Conservation (phyloP, 2,797 vertebrate genomes). For the Leptatherina wallacei region DNA sequence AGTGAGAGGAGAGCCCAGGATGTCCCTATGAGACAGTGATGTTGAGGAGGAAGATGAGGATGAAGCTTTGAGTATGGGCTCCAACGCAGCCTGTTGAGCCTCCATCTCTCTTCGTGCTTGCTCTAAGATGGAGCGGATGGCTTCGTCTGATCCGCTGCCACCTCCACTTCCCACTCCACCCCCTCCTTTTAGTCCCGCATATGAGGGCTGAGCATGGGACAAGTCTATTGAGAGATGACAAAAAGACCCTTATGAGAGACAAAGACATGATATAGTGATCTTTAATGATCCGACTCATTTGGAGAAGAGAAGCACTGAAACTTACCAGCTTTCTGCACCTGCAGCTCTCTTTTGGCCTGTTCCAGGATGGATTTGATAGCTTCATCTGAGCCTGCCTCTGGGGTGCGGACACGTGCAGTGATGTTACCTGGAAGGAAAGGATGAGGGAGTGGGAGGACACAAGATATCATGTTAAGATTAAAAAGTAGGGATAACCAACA, state of each 20-base stretch:
- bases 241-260: slow-evolving; percentile 23
- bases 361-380: slow-evolving; percentile 97
- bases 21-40: slow-evolving; percentile 80
- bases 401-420: slow-evolving; percentile 91
- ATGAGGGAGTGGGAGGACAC: slow-evolving; percentile 47
- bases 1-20: slow-evolving; percentile 80
- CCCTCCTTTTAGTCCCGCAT: slow-evolving; percentile 86
- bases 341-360: slow-evolving; percentile 96
- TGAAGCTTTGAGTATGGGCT: slow-evolving; percentile 91
- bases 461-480: slow-evolving; percentile 43
- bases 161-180: slow-evolving; percentile 59
- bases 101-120: slow-evolving; percentile 97
- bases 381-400: slow-evolving; percentile 93
- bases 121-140: slow-evolving; percentile 95
- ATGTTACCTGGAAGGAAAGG: slow-evolving; percentile 88
- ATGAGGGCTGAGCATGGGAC: slow-evolving; percentile 86
- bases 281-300: slow-evolving; percentile 22
- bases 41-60: slow-evolving; percentile 86
- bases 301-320: slow-evolving; percentile 25
- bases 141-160: slow-evolving; percentile 90
- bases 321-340: slow-evolving; percentile 95
- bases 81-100: slow-evolving; percentile 92
- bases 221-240: slow-evolving; percentile 84
- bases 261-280: slow-evolving; percentile 26
- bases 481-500: slow-evolving; percentile 38